Conservation (phyloP, 64 coral and sea anemone species). For the Hydrozoanthus tunicans region DNA sequence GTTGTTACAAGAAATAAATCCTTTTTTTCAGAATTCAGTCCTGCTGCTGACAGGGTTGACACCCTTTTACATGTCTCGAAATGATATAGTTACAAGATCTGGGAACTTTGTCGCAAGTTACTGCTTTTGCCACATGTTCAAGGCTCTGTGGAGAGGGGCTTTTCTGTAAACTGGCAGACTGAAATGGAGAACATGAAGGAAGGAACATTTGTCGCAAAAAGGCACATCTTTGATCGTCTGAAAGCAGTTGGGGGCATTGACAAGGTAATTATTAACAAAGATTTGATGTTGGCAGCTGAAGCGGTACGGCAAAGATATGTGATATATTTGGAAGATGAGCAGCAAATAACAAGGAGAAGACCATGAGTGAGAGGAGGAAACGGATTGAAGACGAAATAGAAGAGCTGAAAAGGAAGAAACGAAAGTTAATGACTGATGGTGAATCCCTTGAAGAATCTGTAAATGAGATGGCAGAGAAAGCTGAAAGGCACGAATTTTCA, state of each 20-base stretch:
- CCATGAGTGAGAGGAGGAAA: constrained; percentile 23
- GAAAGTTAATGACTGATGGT: constrained; percentile 3
- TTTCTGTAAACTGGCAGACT: no score
- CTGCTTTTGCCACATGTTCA: neutral
- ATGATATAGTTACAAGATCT: neutral
- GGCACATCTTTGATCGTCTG: neutral
- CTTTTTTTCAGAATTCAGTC: neutral
- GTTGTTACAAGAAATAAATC: neutral
- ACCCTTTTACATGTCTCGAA: constrained; percentile 24
- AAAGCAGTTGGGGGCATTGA: no score
- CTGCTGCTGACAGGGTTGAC: constrained; percentile 12
- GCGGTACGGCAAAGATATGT: no score
- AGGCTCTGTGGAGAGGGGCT: neutral
- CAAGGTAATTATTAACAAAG: no score
- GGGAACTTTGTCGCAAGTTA: no score
- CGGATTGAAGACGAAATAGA: no score
- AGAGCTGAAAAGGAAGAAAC: neutral
- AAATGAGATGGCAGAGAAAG: neutral
- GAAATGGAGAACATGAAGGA: no score
- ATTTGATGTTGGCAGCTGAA: neutral
- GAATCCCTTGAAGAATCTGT: no score
- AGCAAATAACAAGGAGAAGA: neutral
- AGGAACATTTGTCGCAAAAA: no score
- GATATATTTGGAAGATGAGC: no score
- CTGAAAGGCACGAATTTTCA: neutral